Evolutionary conservation across 1,140 invertebrate genomes (phyloP).

Genomic region (Sarcophaga peregrina): DNA sequence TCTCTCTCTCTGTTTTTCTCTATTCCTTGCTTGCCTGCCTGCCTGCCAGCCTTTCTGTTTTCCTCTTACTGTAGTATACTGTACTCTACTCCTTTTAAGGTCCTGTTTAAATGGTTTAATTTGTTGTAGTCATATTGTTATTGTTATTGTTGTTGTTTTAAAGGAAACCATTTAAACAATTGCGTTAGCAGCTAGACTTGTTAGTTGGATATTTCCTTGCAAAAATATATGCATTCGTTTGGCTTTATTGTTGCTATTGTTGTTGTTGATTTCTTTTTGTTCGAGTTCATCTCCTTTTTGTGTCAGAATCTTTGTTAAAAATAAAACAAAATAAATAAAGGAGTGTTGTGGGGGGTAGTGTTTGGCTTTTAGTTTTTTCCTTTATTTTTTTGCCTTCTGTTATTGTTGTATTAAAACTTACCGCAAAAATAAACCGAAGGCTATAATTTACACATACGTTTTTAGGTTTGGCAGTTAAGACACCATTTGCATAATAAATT

Average conservation of each 20-base stretch:
- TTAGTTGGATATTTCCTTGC: background rate
- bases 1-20: background rate
- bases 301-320: background rate
- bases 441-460: slow-evolving; percentile 41
- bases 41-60: background rate
- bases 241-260: background rate
- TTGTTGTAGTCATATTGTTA: background rate
- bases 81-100: background rate
- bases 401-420: slow-evolving; percentile 38
- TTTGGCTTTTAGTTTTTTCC: background rate
- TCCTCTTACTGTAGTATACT: background rate
- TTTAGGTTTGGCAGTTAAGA: background rate
- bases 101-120: background rate
- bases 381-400: background rate
- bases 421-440: slow-evolving; percentile 39
- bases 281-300: background rate
- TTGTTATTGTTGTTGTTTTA: background rate
- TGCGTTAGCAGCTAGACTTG: slow-evolving; percentile 28
- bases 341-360: background rate
- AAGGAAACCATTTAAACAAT: slow-evolving; percentile 35
- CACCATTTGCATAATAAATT: background rate
- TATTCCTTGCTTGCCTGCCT: background rate
- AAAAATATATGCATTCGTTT: background rate
- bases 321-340: background rate
- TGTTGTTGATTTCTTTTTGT: slow-evolving; percentile 1